Conservation (phyloP, 2,113 vertebrate species). For the Perognathus longimembris region DNA sequence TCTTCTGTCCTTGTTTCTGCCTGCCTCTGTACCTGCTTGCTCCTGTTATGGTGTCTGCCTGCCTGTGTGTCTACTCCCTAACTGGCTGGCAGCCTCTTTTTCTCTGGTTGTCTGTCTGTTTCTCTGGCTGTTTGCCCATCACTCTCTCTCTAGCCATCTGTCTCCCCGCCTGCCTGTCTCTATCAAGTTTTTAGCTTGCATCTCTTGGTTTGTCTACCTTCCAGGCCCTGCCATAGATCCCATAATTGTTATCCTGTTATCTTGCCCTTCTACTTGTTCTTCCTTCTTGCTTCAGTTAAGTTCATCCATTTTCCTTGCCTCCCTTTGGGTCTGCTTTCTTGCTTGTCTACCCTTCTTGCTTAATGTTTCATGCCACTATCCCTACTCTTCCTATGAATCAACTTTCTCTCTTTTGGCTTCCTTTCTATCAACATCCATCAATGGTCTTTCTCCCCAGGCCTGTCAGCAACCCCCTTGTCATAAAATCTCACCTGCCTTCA, state of each 20-base stretch:
- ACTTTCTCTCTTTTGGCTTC: constrained; percentile 44
- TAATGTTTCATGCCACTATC: constrained; percentile 32
- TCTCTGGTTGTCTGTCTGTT: constrained; percentile 80
- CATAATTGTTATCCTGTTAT: constrained; percentile 52
- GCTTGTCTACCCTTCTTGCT: neutral
- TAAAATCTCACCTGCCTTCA: neutral
- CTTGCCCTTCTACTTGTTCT: neutral
- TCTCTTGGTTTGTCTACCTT: constrained; percentile 72
- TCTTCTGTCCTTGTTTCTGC: constrained; percentile 47
- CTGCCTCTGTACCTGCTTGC: constrained; percentile 73
- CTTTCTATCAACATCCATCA: neutral
- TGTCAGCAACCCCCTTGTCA: neutral
- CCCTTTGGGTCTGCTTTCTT: neutral
- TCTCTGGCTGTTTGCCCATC: constrained; percentile 82
- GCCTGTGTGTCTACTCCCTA: constrained; percentile 66
- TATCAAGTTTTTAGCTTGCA: constrained; percentile 75
- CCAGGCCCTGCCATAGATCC: constrained; percentile 52
- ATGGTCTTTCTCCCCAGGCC: neutral
- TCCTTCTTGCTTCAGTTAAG: neutral
- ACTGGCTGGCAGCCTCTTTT: constrained; percentile 75
- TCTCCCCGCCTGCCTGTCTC: constrained; percentile 81
- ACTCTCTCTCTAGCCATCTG: constrained; percentile 78
- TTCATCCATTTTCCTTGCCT: neutral
- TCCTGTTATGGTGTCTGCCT: constrained; percentile 67
- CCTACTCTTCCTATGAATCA: neutral